These are phyloP conservation scores for Crossoptilon crossoptilon DNA, from an alignment of 2,797 vertebrate species.

Conservation along the genomic window DNA sequence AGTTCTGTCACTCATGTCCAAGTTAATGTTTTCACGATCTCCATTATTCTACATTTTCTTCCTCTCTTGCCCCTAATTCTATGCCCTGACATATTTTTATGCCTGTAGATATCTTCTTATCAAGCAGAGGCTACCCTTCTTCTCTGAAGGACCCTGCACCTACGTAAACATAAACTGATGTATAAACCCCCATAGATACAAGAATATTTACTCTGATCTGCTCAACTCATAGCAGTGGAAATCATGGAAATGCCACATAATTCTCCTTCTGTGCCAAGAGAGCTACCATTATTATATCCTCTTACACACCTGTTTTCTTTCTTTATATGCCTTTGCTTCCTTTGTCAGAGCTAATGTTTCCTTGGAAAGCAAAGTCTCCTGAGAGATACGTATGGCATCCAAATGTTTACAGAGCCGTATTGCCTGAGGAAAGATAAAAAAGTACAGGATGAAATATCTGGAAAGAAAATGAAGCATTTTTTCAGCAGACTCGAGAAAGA, in stretches of 20 bases:
- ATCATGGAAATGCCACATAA: background rate
- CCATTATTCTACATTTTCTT: background rate
- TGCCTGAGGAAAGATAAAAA: constrained; percentile 68
- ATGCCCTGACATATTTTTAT: background rate
- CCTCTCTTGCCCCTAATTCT: background rate
- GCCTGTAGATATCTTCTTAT: background rate
- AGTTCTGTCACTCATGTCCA: background rate
- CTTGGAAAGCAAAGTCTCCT: constrained; percentile 70
- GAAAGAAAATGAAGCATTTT: constrained; percentile 57
- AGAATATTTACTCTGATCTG: background rate
- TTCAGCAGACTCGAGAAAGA: constrained; percentile 48
- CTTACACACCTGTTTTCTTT: constrained; percentile 73
- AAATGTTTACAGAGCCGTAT: constrained; percentile 84
- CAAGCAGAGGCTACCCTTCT: background rate
- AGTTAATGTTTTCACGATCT: background rate
- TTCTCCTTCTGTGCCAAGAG: background rate
- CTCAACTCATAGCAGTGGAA: background rate
- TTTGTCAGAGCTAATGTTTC: constrained; percentile 35
- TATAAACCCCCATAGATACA: background rate
- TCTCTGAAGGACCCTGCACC: background rate
- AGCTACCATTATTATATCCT: background rate
- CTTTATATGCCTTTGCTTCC: constrained; percentile 37
- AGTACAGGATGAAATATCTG: constrained; percentile 15
- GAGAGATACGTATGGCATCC: constrained; percentile 67
- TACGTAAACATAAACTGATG: background rate